Evolutionary conservation across 1,140 invertebrate genomes (phyloP).

Genomic region (Aphaenogaster ashmeadi): DNA sequence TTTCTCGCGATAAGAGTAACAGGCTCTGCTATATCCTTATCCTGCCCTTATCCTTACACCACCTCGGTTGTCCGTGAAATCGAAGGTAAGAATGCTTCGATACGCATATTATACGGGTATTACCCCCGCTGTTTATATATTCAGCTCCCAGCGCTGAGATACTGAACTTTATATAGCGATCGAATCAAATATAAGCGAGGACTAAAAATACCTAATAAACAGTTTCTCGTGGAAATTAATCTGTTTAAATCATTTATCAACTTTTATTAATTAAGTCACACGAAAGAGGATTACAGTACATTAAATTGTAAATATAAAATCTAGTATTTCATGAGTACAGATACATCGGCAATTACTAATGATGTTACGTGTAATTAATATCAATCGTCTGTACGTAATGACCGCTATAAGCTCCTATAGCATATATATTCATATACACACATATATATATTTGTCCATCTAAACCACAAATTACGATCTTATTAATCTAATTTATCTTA

Average conservation of each 20-base stretch:
- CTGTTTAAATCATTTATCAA: constrained; percentile 5
- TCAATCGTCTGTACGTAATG: neutral
- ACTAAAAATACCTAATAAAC: neutral
- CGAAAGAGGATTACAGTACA: neutral
- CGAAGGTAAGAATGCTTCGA: constrained; percentile 48
- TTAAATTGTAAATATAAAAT: constrained; percentile 2
- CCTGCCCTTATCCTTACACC: constrained; percentile 52
- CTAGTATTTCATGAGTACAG: neutral
- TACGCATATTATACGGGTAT: constrained; percentile 60
- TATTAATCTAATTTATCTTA: neutral
- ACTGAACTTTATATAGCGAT: neutral
- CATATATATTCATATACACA: neutral
- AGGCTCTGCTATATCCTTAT: constrained; percentile 73
- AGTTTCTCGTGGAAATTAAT: neutral
- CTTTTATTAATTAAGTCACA: neutral
- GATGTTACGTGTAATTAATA: constrained; percentile 34
- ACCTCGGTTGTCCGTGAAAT: constrained; percentile 51
- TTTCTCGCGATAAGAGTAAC: constrained; percentile 84
- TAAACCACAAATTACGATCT: neutral
- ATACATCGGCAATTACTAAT: constrained; percentile 21
- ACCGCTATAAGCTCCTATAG: neutral
- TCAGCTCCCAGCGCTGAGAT: constrained; percentile 24
- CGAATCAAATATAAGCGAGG: constrained; percentile 16
- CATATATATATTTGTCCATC: too few relatives aligned
- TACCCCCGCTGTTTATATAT: constrained; percentile 49